Evolutionary conservation across 2,797 vertebrate species (phyloP).

Genomic region (Eidolon dupreanum): DNA sequence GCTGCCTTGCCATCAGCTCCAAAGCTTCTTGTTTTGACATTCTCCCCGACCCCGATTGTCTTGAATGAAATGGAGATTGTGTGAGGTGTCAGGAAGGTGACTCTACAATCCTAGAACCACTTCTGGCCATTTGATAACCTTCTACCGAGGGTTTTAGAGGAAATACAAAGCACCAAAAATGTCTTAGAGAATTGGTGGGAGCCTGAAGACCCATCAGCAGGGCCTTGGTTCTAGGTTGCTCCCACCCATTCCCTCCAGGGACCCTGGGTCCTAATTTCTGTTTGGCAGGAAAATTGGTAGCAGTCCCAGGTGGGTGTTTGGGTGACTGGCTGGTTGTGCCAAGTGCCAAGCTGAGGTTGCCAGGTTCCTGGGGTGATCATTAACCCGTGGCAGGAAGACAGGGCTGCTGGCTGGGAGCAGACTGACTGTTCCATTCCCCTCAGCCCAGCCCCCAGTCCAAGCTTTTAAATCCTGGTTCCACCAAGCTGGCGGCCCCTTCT

Average conservation of each 20-base stretch:
- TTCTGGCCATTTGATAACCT: not conserved
- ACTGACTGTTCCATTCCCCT: not conserved
- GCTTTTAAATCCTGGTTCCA: conserved; percentile 2
- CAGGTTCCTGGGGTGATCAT: conserved; percentile 63
- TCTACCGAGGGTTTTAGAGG: not conserved
- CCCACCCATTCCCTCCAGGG: conserved; percentile 47
- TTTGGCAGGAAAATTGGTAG: conserved; percentile 64
- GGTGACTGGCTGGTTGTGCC: conserved; percentile 58
- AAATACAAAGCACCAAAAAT: not conserved
- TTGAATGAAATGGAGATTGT: not conserved
- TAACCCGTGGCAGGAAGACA: conserved; percentile 53
- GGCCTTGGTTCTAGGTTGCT: not conserved
- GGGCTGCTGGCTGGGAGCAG: not conserved
- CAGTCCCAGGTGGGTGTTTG: conserved; percentile 69
- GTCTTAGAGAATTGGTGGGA: not conserved
- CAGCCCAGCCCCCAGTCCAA: not conserved
- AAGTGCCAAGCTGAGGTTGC: conserved; percentile 66
- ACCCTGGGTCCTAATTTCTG: conserved; percentile 52
- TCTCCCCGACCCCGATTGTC: not conserved
- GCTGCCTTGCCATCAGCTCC: not conserved
- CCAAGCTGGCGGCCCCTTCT: not conserved
- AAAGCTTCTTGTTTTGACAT: not conserved
- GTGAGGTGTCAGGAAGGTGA: not conserved
- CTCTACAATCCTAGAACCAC: not conserved
- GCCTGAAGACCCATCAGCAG: conserved; percentile 17